phyloP scores from a whole-genome alignment of 2,888 invertebrate genomes.

The Argynnis bischoffii region DNA sequence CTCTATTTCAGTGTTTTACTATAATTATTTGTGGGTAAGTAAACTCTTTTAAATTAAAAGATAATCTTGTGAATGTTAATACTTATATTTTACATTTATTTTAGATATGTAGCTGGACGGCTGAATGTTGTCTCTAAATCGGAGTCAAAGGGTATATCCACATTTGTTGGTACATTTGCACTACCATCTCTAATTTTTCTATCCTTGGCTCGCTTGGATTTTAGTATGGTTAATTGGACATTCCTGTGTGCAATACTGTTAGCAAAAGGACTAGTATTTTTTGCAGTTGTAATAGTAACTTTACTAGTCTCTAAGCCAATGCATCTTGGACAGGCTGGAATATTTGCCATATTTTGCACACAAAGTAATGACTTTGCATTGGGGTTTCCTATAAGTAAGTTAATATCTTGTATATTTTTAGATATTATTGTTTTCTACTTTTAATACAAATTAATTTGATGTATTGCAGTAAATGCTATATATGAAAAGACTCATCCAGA shows the following conservation, averaged over 20 bases:
- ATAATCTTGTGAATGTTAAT: background rate
- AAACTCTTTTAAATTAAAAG: background rate
- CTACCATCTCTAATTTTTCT: slow-evolving; percentile 95
- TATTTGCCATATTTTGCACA: slow-evolving; percentile 97
- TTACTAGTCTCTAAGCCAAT: slow-evolving; percentile 90
- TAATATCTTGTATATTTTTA: slow-evolving; percentile 10
- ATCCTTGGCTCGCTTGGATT: slow-evolving; percentile 92
- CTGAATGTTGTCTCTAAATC: slow-evolving; percentile 90
- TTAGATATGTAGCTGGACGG: slow-evolving; percentile 92
- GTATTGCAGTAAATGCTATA: slow-evolving; percentile 88
- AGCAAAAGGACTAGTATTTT: slow-evolving; percentile 93
- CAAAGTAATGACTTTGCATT: slow-evolving; percentile 99
- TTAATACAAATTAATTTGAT: slow-evolving; percentile 10
- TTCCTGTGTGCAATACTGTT: slow-evolving; percentile 93
- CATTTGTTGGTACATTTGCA: slow-evolving; percentile 96
- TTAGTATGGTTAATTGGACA: slow-evolving; percentile 93
- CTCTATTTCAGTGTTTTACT: slow-evolving; percentile 94
- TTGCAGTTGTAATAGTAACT: slow-evolving; percentile 89
- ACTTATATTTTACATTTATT: slow-evolving; percentile 8
- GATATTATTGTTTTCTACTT: background rate
- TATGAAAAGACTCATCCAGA: slow-evolving; percentile 94
- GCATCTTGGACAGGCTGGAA: slow-evolving; percentile 92
- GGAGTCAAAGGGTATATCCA: slow-evolving; percentile 94
- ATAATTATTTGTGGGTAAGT: slow-evolving; percentile 94
- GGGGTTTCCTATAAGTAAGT: slow-evolving; percentile 95